Conservation (phyloP, 64 coral and sea anemone species). For the Porites lutea region DNA sequence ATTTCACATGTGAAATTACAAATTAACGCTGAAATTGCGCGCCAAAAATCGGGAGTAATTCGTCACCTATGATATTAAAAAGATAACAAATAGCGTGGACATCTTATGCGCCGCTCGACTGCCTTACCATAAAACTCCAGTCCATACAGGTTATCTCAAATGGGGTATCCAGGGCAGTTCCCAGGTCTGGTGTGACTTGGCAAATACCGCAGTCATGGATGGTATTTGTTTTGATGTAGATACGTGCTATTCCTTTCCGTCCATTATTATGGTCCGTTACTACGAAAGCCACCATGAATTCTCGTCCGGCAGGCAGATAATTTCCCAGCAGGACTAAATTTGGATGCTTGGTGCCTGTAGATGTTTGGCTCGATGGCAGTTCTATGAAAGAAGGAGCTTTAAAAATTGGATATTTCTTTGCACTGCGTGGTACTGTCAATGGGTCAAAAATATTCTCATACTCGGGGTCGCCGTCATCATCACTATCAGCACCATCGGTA, state of each 20-base stretch:
- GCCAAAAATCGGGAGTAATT: no score
- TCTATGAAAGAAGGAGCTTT: not conserved
- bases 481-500: not conserved
- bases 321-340: slow-evolving; percentile 8
- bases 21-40: no score
- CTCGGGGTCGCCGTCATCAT: not conserved
- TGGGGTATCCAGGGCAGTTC: not conserved
- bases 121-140: not conserved
- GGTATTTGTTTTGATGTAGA: slow-evolving; percentile 1
- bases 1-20: no score
- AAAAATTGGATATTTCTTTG: not conserved
- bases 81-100: no score
- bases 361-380: not conserved
- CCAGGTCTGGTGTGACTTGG: not conserved
- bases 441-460: not conserved
- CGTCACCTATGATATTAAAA: no score
- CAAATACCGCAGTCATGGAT: not conserved
- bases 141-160: slow-evolving; percentile 1
- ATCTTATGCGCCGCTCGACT: not conserved
- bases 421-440: not conserved
- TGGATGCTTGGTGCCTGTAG: not conserved
- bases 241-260: not conserved
- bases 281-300: not conserved
- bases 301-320: not conserved
- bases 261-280: not conserved